Conservation (phyloP, 2,888 invertebrate species). For the Physocephala rufipes region DNA sequence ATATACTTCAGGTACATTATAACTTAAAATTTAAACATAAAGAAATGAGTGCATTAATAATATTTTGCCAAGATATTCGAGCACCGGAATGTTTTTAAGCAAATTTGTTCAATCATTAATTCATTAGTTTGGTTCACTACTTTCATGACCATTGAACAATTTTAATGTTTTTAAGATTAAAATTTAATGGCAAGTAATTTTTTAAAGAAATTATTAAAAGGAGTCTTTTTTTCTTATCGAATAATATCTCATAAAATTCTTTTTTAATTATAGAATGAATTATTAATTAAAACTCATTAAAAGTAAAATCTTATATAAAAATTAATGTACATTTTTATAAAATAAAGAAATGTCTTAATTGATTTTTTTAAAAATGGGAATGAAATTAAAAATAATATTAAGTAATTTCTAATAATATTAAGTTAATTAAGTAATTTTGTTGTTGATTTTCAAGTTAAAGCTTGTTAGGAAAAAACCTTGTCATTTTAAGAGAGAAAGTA, state of each 20-base stretch:
- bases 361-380: no score
- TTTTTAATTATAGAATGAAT: neutral
- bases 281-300: neutral
- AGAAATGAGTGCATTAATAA: neutral
- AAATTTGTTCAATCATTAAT: no score
- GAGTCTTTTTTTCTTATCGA: neutral
- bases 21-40: slow-evolving; percentile 64
- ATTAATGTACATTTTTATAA: no score
- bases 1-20: slow-evolving; percentile 66
- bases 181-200: neutral
- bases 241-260: slow-evolving; percentile 11
- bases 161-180: neutral
- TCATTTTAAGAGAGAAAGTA: neutral
- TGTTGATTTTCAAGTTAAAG: neutral
- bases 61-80: neutral
- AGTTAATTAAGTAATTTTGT: neutral
- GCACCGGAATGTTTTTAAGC: no score
- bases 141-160: no score
- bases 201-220: neutral
- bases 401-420: neutral
- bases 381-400: neutral
- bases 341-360: no score
- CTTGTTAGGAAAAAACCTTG: neutral
- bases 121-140: no score
- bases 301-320: neutral